Evolutionary conservation across 2,888 invertebrate genomes (phyloP).

Genomic region (Anarsia innoxiella): DNA sequence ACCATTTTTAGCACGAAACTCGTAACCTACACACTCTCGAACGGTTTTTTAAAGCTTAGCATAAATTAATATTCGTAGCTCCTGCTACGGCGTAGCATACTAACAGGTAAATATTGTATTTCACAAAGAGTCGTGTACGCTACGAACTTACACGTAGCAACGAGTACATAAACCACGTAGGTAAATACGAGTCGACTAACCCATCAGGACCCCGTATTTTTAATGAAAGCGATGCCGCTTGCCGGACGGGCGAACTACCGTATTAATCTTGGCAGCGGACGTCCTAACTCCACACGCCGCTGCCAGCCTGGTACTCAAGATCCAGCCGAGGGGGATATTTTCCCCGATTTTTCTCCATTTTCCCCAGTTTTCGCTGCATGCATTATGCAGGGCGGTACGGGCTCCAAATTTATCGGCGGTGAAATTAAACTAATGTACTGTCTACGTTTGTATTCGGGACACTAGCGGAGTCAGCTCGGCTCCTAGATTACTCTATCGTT

Average conservation of each 20-base stretch:
- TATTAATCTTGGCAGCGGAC: conserved; percentile 69
- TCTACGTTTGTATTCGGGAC: conserved; percentile 4
- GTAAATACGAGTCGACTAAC: conserved; percentile 33
- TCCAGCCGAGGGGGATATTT: conserved; percentile 51
- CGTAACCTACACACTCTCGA: too few relatives aligned
- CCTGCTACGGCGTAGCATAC: conserved; percentile 1
- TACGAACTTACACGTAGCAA: too few relatives aligned
- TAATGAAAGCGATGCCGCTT: conserved; percentile 69
- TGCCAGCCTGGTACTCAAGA: conserved; percentile 61
- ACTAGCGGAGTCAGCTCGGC: too few relatives aligned
- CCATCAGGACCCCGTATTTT: conserved; percentile 56
- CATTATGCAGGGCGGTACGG: conserved; percentile 60
- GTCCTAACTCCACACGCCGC: conserved; percentile 46
- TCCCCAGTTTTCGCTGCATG: conserved; percentile 53
- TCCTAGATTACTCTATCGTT: too few relatives aligned
- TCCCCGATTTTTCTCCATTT: conserved; percentile 55
- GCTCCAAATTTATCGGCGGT: conserved; percentile 59
- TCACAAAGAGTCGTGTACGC: conserved; percentile 1
- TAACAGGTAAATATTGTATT: conserved; percentile 2
- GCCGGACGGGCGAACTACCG: conserved; percentile 54
- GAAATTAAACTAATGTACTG: conserved; percentile 51
- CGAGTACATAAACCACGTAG: too few relatives aligned
- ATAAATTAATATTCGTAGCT: background rate
- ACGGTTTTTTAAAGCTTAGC: background rate
- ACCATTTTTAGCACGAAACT: too few relatives aligned